Conservation (phyloP, 1,140 invertebrate genomes). For the Brachionus koreanus region DNA sequence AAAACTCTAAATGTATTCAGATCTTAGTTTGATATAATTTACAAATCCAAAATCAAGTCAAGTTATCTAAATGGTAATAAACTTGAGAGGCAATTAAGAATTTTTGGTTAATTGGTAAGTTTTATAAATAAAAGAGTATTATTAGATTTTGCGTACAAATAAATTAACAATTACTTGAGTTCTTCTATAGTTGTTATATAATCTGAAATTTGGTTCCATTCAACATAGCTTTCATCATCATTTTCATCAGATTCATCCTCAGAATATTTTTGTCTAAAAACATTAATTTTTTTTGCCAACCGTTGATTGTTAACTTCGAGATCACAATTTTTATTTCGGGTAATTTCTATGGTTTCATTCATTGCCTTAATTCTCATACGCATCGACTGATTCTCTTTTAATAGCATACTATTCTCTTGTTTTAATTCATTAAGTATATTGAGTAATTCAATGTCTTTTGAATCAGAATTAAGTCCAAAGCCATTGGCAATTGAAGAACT, state of each 20-base stretch:
- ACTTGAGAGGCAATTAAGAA: not conserved
- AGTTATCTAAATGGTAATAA: too few relatives aligned
- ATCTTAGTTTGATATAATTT: not conserved
- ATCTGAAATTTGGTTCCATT: slow-evolving; percentile 70
- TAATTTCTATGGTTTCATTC: slow-evolving; percentile 82
- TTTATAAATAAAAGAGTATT: not conserved
- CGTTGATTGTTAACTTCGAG: slow-evolving; percentile 56
- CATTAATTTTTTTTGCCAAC: not conserved
- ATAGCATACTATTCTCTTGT: slow-evolving; percentile 89
- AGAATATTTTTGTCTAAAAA: not conserved
- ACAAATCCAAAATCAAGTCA: not conserved
- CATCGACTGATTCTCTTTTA: slow-evolving; percentile 78
- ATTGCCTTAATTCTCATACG: slow-evolving; percentile 82
- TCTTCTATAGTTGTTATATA: slow-evolving; percentile 89
- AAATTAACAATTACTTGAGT: slow-evolving; percentile 61
- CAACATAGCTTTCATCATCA: slow-evolving; percentile 53
- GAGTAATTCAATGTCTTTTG: slow-evolving; percentile 67
- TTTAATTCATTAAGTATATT: slow-evolving; percentile 86
- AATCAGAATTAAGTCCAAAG: slow-evolving; percentile 49
- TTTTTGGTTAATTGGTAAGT: not conserved
- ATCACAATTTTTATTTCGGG: slow-evolving; percentile 74
- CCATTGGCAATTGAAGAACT: not conserved
- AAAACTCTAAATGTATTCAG: not conserved
- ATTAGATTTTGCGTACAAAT: not conserved
- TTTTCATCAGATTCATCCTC: slow-evolving; percentile 46